Conservation (phyloP, 1,140 invertebrate genomes). For the Hyles vespertilio region DNA sequence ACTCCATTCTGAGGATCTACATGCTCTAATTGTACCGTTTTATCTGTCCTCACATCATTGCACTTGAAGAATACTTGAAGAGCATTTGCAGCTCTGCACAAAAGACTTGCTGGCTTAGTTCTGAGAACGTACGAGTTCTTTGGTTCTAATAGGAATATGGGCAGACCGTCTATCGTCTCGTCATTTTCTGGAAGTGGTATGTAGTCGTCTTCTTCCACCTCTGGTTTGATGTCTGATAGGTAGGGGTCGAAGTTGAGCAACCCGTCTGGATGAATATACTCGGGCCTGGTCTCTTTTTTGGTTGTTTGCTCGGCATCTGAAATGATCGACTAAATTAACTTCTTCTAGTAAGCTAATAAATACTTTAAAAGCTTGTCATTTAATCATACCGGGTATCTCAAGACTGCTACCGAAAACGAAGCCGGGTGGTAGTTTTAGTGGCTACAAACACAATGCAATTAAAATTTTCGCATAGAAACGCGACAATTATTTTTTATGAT, state of each 20-base stretch:
- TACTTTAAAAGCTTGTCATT: too few species aligned
- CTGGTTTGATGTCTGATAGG: slow-evolving; percentile 59
- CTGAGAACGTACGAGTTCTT: slow-evolving; percentile 91
- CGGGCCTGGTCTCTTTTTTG: slow-evolving; percentile 57
- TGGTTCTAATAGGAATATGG: slow-evolving; percentile 90
- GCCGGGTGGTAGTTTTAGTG: too few species aligned
- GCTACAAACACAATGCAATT: too few species aligned
- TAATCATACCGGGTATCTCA: too few species aligned
- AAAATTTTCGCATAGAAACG: too few species aligned
- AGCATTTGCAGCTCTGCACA: slow-evolving; percentile 91
- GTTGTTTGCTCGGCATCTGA: slow-evolving; percentile 57
- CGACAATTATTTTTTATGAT: too few species aligned
- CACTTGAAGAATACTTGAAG: slow-evolving; percentile 91
- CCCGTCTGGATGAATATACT: slow-evolving; percentile 66
- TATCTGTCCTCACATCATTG: slow-evolving; percentile 82
- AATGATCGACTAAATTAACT: slow-evolving; percentile 21
- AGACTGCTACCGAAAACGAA: too few species aligned
- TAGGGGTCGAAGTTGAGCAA: slow-evolving; percentile 65
- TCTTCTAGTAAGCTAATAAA: too few species aligned
- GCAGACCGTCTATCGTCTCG: slow-evolving; percentile 78
- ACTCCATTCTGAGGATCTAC: slow-evolving; percentile 92
- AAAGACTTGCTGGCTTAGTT: slow-evolving; percentile 89
- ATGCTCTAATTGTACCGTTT: slow-evolving; percentile 81
- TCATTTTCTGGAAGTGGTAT: slow-evolving; percentile 65
- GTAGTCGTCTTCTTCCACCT: slow-evolving; percentile 64